Percentiles rank a stretch among this genome's conserved stretches.
These are phyloP conservation scores for Etheostoma spectabile DNA, from an alignment of 2,113 vertebrate species.

Conservation along the genomic window DNA sequence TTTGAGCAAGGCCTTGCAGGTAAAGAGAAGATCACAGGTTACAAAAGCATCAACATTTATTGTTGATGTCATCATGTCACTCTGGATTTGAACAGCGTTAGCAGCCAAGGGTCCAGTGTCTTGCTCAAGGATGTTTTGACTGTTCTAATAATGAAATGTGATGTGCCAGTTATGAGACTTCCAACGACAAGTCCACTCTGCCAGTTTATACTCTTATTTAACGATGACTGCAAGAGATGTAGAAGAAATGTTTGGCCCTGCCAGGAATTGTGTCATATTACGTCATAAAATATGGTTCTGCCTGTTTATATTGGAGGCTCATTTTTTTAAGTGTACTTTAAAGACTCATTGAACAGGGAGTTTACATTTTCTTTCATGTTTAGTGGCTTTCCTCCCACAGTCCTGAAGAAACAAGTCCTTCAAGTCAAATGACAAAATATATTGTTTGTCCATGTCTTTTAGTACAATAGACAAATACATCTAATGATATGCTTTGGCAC, in stretches of 20 bases:
- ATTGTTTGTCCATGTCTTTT: not conserved
- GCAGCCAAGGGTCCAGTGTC: conserved; percentile 42
- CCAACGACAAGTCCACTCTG: conserved; percentile 25
- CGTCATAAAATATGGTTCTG: not conserved
- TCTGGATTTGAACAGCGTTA: conserved; percentile 36
- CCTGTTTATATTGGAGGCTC: not conserved
- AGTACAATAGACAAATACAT: not conserved
- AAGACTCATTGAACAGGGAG: not conserved
- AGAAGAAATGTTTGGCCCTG: conserved; percentile 5
- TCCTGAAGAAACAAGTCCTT: not conserved
- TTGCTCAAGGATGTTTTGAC: conserved; percentile 67
- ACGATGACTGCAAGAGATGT: conserved; percentile 15
- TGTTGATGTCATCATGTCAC: conserved; percentile 25
- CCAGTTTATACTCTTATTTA: conserved; percentile 22
- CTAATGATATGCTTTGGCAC: not conserved
- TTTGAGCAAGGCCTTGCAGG: conserved; percentile 3
- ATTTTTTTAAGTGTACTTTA: not conserved
- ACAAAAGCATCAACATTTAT: conserved; percentile 25
- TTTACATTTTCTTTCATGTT: not conserved
- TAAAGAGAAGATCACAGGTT: conserved; percentile 10
- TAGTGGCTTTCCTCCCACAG: not conserved
- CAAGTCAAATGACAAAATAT: not conserved
- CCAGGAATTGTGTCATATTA: conserved; percentile 1
- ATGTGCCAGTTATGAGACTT: conserved; percentile 41
- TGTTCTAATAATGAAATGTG: conserved; percentile 53